These are phyloP conservation scores for Fragum fragum DNA, from an alignment of 2,888 invertebrate species.

Conservation along the genomic window DNA sequence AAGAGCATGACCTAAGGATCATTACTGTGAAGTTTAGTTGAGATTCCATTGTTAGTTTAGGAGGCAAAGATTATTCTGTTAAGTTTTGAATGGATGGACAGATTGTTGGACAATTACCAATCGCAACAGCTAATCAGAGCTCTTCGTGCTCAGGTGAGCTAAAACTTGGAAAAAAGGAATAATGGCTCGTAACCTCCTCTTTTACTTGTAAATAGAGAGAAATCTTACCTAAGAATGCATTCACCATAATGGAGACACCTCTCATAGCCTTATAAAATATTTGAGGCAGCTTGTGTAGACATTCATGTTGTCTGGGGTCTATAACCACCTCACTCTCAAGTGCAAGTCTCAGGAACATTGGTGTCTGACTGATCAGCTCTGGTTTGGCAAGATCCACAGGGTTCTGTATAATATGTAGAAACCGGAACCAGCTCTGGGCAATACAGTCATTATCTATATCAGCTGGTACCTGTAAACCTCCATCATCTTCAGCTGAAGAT, in stretches of 20 bases:
- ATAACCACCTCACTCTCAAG: conserved; percentile 91
- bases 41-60: too few species aligned
- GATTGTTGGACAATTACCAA: too few species aligned
- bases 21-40: too few species aligned
- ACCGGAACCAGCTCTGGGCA: conserved; percentile 98
- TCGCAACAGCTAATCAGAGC: too few species aligned
- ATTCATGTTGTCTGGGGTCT: conserved; percentile 95
- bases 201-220: too few species aligned
- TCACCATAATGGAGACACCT: conserved; percentile 96
- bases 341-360: conserved; percentile 94
- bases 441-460: conserved; percentile 95
- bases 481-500: conserved; percentile 93
- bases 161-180: too few species aligned
- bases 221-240: conserved; percentile 96
- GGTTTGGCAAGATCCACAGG: conserved; percentile 92
- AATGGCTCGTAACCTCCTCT: too few species aligned
- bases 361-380: conserved; percentile 90
- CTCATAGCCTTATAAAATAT: conserved; percentile 98
- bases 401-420: conserved; percentile 97
- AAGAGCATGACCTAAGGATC: too few species aligned
- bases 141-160: too few species aligned
- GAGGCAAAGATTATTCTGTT: too few species aligned
- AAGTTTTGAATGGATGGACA: too few species aligned
- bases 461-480: conserved; percentile 92
- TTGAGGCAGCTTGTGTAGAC: conserved; percentile 90